These are phyloP conservation scores for Sorex maritimensis DNA, from an alignment of 2,797 vertebrate species.

Conservation along the genomic window DNA sequence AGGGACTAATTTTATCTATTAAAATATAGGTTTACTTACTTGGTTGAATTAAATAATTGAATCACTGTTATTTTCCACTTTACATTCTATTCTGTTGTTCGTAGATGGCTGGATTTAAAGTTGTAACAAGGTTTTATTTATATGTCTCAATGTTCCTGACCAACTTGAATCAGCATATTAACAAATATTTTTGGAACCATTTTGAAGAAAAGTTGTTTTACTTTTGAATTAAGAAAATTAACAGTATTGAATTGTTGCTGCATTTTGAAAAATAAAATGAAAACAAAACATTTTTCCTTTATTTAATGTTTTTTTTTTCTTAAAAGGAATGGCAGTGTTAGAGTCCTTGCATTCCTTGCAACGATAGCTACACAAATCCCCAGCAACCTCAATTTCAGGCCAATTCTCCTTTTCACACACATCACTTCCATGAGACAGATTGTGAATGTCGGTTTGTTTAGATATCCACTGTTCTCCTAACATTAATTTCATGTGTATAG, in stretches of 20 bases:
- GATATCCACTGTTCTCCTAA: accelerated
- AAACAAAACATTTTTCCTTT: conserved; percentile 77
- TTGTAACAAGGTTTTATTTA: conserved; percentile 26
- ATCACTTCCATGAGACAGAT: conserved; percentile 67
- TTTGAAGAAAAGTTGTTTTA: conserved; percentile 75
- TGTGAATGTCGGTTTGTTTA: conserved; percentile 32
- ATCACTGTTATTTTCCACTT: background rate
- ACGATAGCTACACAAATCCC: conserved; percentile 83
- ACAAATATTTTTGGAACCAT: conserved; percentile 70
- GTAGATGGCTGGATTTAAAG: conserved; percentile 69
- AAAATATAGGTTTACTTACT: conserved; percentile 50
- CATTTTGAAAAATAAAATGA: conserved; percentile 79
- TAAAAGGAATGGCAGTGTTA: conserved; percentile 83
- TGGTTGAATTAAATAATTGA: background rate
- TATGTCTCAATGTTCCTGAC: conserved; percentile 53
- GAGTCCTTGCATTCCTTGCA: conserved; percentile 75
- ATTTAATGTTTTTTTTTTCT: conserved; percentile 84
- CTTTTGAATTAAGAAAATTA: too few relatives aligned
- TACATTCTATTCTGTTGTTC: conserved; percentile 44
- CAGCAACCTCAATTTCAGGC: conserved; percentile 87
- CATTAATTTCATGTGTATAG: background rate
- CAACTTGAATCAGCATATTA: conserved; percentile 67
- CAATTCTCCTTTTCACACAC: conserved; percentile 65
- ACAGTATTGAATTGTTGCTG: conserved; percentile 41
- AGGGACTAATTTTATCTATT: background rate